Conservation (phyloP, 2,888 invertebrate genomes). For the Agrochola macilenta region DNA sequence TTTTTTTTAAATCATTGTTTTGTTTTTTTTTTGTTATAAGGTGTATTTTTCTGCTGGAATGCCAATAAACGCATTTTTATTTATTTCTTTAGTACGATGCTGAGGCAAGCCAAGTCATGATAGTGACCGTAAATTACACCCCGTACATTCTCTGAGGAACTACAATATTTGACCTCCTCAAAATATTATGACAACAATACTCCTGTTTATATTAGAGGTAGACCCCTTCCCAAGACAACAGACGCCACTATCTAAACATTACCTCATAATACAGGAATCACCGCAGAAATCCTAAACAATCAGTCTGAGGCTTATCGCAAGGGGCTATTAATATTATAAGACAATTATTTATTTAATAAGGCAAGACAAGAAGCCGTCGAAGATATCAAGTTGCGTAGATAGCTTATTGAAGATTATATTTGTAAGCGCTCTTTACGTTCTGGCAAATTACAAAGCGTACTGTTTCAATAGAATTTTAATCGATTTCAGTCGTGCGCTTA, state of each 20-base stretch:
- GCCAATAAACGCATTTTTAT: too few species aligned
- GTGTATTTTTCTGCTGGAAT: too few species aligned
- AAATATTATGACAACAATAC: slow-evolving; percentile 3
- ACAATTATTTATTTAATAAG: slow-evolving; percentile 12
- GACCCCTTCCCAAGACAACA: slow-evolving; percentile 21
- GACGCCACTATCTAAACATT: neutral
- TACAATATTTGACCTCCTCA: neutral
- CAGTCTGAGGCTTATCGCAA: neutral
- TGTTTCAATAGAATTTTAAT: too few species aligned
- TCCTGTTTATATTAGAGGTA: neutral
- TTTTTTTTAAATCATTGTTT: too few species aligned
- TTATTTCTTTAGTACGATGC: too few species aligned
- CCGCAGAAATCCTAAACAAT: slow-evolving; percentile 28
- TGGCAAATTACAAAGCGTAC: too few species aligned
- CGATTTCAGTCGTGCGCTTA: too few species aligned
- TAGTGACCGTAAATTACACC: too few species aligned
- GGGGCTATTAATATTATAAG: slow-evolving; percentile 11
- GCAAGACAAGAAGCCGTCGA: neutral
- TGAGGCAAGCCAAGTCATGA: too few species aligned
- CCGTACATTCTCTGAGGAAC: neutral
- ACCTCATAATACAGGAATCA: slow-evolving; percentile 3
- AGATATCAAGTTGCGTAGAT: neutral
- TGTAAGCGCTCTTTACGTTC: neutral
- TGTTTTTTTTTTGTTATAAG: too few species aligned
- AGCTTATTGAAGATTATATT: neutral